A percentile compares a stretch with the other conserved stretches of the same genome.
Conservation (phyloP, 1,140 invertebrate species). For the Apis florea region DNA sequence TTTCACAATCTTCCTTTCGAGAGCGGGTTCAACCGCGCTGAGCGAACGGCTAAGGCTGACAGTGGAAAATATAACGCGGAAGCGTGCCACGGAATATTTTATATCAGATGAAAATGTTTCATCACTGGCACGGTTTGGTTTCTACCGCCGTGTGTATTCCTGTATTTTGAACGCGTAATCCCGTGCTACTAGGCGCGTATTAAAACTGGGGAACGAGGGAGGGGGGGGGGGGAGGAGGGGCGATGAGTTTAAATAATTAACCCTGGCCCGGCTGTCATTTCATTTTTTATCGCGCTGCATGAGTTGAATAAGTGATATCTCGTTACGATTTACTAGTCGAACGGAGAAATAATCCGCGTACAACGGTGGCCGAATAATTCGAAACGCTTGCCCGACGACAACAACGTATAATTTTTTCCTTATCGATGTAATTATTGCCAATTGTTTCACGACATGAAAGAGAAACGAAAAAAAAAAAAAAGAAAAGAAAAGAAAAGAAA, state of each 20-base stretch:
- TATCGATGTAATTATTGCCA: too few relatives aligned
- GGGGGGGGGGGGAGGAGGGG: neutral
- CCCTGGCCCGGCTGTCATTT: conserved; percentile 29
- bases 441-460: too few relatives aligned
- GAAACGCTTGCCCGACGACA: too few relatives aligned
- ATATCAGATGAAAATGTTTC: conserved; percentile 51
- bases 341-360: neutral
- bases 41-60: conserved; percentile 7
- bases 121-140: conserved; percentile 46
- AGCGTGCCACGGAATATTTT: conserved; percentile 55
- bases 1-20: neutral
- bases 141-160: neutral
- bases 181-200: conserved; percentile 35
- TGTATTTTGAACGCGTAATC: conserved; percentile 23
- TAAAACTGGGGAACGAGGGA: conserved; percentile 21
- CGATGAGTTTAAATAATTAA: conserved; percentile 61
- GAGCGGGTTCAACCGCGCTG: conserved; percentile 3
- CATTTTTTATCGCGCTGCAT: conserved; percentile 52
- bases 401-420: too few relatives aligned
- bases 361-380: neutral
- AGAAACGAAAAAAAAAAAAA: too few relatives aligned
- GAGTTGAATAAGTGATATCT: neutral
- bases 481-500: too few relatives aligned
- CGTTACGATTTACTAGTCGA: neutral
- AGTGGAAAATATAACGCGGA: conserved; percentile 25